Conservation (phyloP, 1,140 invertebrate species). For the Bombus breviceps region DNA sequence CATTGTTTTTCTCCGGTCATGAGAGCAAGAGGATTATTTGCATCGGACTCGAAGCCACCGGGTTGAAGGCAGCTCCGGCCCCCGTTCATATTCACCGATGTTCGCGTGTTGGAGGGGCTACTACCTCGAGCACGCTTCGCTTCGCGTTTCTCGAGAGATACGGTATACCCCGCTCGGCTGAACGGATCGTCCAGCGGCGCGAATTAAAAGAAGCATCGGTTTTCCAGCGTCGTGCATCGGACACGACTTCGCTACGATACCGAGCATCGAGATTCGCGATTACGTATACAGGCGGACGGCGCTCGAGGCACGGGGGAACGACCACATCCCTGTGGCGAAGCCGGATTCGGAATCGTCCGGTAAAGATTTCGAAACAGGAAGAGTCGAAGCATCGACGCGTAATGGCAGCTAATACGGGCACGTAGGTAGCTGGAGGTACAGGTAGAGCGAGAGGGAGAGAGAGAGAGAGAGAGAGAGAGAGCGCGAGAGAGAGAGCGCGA, state of each 20-base stretch:
- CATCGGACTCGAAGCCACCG: conserved; percentile 70
- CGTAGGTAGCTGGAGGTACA: conserved; percentile 52
- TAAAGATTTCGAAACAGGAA: conserved; percentile 2
- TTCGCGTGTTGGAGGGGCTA: conserved; percentile 25
- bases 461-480: conserved; percentile 23
- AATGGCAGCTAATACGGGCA: conserved; percentile 80
- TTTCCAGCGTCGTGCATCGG: too few relatives aligned
- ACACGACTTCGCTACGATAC: not conserved
- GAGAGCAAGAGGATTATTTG: conserved; percentile 80
- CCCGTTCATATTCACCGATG: conserved; percentile 52
- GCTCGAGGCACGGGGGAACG: not conserved
- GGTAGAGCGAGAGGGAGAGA: not conserved
- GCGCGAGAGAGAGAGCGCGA: conserved; percentile 29
- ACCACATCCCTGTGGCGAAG: too few relatives aligned
- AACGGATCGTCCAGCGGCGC: not conserved
- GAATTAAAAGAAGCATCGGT: not conserved
- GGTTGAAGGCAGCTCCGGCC: conserved; percentile 46
- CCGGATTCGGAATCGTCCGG: not conserved
- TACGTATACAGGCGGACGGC: not conserved
- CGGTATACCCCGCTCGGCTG: not conserved
- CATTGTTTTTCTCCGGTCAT: conserved; percentile 81
- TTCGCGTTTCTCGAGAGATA: not conserved
- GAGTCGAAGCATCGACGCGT: conserved; percentile 62
- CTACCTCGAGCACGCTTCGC: conserved; percentile 9
- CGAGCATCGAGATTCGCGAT: not conserved